Base-by-base conservation (phyloP, 2,797 vertebrate species). In the Paguma larvata region DNA sequence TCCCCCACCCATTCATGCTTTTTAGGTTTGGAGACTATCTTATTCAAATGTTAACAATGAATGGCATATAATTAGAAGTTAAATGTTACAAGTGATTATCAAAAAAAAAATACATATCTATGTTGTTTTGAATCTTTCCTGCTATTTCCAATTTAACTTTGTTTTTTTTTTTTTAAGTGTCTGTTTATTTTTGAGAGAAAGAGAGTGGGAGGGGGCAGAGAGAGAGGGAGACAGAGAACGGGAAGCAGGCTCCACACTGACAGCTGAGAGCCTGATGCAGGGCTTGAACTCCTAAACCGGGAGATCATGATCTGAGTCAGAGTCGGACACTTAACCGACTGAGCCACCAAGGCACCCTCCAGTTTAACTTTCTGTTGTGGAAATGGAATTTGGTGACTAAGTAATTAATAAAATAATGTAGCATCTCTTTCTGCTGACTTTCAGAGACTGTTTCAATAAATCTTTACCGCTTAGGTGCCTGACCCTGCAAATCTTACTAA, bases 351-450 rank as follows among this genome's bases (percentile, higher is more conserved):
- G 53, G 5, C 53, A 19, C 18, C 53, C 18, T 18, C 18, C 53
- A 53, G 53, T 53, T 53, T 53, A 53, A 53, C 70, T 65, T 73
- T 41, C 46, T 51, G 44, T 51, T 68, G 38, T 12, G 62, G 70
- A 46, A 65, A 62, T 89, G 56, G 72, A 48, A 77, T 75, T 77
- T 27, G 75, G 13, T 62, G 70, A 77, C 27, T 63, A 77, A 63
- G n/a, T 62, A n/a, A 87, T 87, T 59, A 63, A 32, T 89, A 77
- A 65, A 77, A 89, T 65, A 89, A 59, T 72, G 44, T 68, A 85
- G 23, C 19, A 41, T 77, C 14, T 63, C 56, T 77, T 65, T 77
- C 53, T 75, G 27, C 38, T 78, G 73, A 27, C 48, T 23, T 48
- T 78, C 23, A 73, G 72, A 63, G 73, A 48, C 41, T 32, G 27